Conservation (phyloP, 2,113 vertebrate species). For the Polypterus bichir region DNA sequence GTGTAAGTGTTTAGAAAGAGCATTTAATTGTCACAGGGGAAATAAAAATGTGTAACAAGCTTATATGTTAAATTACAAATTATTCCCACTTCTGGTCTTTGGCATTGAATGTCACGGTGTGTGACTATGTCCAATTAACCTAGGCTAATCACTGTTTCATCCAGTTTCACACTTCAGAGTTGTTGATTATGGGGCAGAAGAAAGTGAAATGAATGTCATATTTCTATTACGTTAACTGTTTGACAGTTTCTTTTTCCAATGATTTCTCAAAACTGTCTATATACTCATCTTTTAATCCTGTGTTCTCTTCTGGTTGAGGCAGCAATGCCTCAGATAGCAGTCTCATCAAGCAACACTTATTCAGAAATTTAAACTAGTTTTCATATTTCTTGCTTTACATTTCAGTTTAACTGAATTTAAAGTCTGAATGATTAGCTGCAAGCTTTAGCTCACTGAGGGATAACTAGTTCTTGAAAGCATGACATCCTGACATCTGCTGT, state of each 20-base stretch:
- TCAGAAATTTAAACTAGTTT: no score
- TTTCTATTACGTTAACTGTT: background rate
- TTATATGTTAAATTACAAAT: background rate
- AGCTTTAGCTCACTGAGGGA: no score
- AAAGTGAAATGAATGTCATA: constrained; percentile 3
- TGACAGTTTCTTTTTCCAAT: background rate
- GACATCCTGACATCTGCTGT: no score
- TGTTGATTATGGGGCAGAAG: background rate
- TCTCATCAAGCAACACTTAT: no score
- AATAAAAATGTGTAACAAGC: constrained; percentile 2
- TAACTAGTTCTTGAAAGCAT: no score
- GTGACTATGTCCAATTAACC: constrained; percentile 4
- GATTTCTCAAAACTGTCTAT: background rate
- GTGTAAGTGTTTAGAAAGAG: background rate
- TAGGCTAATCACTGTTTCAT: constrained; percentile 4
- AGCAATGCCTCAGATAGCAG: background rate
- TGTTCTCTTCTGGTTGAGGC: background rate
- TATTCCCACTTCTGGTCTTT: constrained; percentile 1
- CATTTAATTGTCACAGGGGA: background rate
- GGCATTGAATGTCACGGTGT: background rate
- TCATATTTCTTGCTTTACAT: no score
- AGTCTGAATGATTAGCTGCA: no score
- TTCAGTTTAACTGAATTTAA: no score
- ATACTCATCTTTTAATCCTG: no score
- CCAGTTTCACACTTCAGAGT: constrained; percentile 2